Evolutionary conservation across 2,888 invertebrate species (phyloP).

Genomic region (Nomada fucata): DNA sequence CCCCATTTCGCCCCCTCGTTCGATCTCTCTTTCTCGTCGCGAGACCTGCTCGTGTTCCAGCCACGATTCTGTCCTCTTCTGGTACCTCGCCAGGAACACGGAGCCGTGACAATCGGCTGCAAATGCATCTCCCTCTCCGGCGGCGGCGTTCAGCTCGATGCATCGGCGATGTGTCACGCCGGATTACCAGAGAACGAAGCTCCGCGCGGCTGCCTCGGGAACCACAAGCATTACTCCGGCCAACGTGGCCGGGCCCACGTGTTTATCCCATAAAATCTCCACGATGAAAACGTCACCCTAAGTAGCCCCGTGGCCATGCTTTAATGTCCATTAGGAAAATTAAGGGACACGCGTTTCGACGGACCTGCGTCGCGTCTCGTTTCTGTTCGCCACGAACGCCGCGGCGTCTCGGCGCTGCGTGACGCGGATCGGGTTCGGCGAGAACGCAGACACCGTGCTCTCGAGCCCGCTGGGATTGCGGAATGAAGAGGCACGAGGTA

Average conservation of each 20-base stretch:
- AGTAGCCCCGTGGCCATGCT: conserved; percentile 51
- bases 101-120: conserved; percentile 65
- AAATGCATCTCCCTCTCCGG: conserved; percentile 60
- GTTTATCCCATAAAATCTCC: conserved; percentile 65
- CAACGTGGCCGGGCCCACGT: conserved; percentile 45
- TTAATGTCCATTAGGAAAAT: conserved; percentile 63
- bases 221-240: conserved; percentile 63
- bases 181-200: conserved; percentile 65
- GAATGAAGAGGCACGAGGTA: too few relatives aligned
- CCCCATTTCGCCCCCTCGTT: neutral
- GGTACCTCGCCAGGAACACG: conserved; percentile 49
- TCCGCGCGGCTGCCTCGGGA: conserved; percentile 60
- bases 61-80: conserved; percentile 35
- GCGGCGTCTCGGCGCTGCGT: neutral
- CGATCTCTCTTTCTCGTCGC: neutral
- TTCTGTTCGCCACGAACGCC: neutral
- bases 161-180: conserved; percentile 69
- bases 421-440: too few relatives aligned
- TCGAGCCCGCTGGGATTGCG: too few relatives aligned
- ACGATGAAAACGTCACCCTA: conserved; percentile 65
- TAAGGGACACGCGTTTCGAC: conserved; percentile 47
- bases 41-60: neutral
- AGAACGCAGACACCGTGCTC: too few relatives aligned
- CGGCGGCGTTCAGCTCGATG: conserved; percentile 57
- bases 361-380: conserved; percentile 26